Base-by-base conservation (phyloP, 2,113 vertebrate species). In the Alligator sinensis region DNA sequence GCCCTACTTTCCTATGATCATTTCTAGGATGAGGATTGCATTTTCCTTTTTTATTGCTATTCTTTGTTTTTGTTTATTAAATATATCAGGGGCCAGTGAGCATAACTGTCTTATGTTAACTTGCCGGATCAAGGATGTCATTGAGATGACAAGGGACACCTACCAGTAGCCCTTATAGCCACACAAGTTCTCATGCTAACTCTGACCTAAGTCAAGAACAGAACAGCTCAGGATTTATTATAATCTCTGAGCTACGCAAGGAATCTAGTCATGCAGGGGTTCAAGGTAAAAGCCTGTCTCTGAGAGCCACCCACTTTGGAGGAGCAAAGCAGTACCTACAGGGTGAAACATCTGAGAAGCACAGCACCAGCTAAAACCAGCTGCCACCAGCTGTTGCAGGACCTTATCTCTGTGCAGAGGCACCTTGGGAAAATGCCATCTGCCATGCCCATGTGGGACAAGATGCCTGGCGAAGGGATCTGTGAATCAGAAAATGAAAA, bases 231-330 rank as follows among this genome's bases (percentile, higher is more conserved):
- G 24, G 30, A 21, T 11, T 8, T 15, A 17, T 11, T 66, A 9
- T 66, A 66, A 66, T 25, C n/a, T 54, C 1, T 19, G 68, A 82
- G 80, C 15, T 10, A 63, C 15, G 10, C 54, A 86, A 54, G 6
- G 58, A 79, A 2, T 27, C 4, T 76, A 58, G 38, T 5, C 27
- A 3, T 25, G 16, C 16, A 77, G 47, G 28, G 19, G 19, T 55
- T 47, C 4, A 58, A 1, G 14, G 27, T 9, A 7, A 25, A 2
- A 60, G 16, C 59, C 30, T 66, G 62, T 28, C 62, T 76, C 0
- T 80, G 30, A 18, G 54, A n/a, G 25, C 57, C 63, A 30, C 6
- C 8, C 27, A 79, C 27, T 8, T 64, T 55, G 0, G 0, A 34
- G 61, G 70, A 83, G 68, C n/a, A 0, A 13, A 4, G 84, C 5